Conservation (phyloP, 2,113 vertebrate species). For the Chaetops frenatus region DNA sequence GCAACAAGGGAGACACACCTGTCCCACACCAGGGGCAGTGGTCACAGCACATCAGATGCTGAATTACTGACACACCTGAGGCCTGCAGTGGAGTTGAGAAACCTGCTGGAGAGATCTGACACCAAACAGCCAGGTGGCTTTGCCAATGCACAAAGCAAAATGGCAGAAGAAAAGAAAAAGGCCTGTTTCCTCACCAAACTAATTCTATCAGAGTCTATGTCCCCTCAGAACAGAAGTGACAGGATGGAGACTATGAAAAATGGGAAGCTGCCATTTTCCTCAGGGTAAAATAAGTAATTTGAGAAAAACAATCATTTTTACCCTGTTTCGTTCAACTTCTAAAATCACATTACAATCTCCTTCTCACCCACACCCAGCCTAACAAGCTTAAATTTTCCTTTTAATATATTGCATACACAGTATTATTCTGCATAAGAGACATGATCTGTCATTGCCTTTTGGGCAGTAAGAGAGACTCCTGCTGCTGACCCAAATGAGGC, state of each 20-base stretch:
- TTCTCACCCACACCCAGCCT: not conserved
- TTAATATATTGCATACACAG: not conserved
- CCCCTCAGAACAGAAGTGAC: not conserved
- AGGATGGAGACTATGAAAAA: not conserved
- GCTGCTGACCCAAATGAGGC: slow-evolving; percentile 13
- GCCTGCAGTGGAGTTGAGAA: not conserved
- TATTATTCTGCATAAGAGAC: not conserved
- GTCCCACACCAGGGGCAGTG: not conserved
- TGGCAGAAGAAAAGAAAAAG: not conserved
- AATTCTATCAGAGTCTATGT: not conserved
- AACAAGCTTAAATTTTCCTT: not conserved
- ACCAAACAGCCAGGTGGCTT: not conserved
- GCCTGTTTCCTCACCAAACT: not conserved
- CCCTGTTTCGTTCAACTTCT: not conserved
- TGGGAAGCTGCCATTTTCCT: not conserved
- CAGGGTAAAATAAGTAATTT: not conserved
- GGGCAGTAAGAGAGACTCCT: not conserved
- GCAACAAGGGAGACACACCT: not conserved
- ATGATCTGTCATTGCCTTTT: not conserved
- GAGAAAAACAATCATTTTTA: not conserved
- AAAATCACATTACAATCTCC: not conserved
- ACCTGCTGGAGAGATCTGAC: not conserved
- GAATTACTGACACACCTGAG: not conserved
- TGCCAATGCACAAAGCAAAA: not conserved
- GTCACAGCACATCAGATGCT: not conserved